Percentiles rank a stretch among this genome's conserved stretches.
These are phyloP conservation scores for Pelobates cultripes DNA, from an alignment of 2,797 vertebrate genomes.

Conservation along the genomic window DNA sequence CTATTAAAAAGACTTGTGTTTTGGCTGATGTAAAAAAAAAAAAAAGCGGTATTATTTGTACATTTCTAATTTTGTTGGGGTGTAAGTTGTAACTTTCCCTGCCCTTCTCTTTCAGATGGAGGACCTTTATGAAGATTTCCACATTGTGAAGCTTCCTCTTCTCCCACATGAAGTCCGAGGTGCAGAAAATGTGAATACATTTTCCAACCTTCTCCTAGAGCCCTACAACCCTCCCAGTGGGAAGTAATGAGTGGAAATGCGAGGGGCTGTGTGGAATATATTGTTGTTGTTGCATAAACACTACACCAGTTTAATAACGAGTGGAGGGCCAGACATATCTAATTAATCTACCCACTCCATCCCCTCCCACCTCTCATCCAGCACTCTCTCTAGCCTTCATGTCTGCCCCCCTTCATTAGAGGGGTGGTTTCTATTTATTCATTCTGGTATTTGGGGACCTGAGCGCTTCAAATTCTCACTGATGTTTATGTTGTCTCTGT, in stretches of 20 bases:
- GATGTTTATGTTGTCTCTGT: neutral
- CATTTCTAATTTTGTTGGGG: neutral
- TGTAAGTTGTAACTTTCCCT: too few species aligned
- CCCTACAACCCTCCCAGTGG: constrained; percentile 88
- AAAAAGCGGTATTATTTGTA: too few species aligned
- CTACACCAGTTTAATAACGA: constrained; percentile 11
- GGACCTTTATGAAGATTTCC: constrained; percentile 95
- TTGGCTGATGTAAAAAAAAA: too few species aligned
- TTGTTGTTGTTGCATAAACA: neutral
- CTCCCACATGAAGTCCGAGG: constrained; percentile 93
- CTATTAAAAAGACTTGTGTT: too few species aligned
- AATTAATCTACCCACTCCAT: neutral
- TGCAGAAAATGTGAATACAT: constrained; percentile 90
- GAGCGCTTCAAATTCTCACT: neutral
- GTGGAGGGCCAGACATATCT: neutral
- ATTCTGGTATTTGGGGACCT: constrained; percentile 30
- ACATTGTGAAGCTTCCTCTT: constrained; percentile 92
- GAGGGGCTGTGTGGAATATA: neutral
- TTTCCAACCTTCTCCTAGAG: constrained; percentile 91
- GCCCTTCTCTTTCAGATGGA: constrained; percentile 80
- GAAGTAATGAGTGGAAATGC: constrained; percentile 19
- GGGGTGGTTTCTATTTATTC: constrained; percentile 35
- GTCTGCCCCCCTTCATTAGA: neutral
- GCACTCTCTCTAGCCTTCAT: neutral
- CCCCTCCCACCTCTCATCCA: neutral